Conservation (phyloP, 2,113 vertebrate genomes). For the Limanda limanda region DNA sequence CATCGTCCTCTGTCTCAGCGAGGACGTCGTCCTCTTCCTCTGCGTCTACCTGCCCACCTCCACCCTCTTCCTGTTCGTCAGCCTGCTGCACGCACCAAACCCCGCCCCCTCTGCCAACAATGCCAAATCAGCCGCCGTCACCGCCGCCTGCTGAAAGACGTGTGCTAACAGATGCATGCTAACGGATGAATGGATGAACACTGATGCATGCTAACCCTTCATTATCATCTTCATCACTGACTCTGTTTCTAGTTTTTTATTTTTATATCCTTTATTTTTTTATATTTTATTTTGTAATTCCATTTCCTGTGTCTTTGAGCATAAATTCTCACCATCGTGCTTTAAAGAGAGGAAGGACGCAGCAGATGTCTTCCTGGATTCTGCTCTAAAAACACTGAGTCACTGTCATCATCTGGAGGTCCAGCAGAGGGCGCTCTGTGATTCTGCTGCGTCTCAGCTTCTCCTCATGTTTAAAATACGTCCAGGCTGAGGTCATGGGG, state of each 20-base stretch:
- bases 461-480: not conserved
- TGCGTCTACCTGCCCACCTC: slow-evolving; percentile 94
- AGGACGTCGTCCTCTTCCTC: slow-evolving; percentile 94
- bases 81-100: slow-evolving; percentile 86
- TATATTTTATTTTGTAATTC: slow-evolving; percentile 12
- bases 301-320: slow-evolving; percentile 13
- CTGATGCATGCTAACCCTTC: slow-evolving; percentile 24
- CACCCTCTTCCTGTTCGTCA: slow-evolving; percentile 91
- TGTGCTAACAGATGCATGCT: slow-evolving; percentile 35
- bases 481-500: not conserved
- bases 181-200: slow-evolving; percentile 15
- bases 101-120: slow-evolving; percentile 51
- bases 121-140: slow-evolving; percentile 72
- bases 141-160: slow-evolving; percentile 86
- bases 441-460: slow-evolving; percentile 21
- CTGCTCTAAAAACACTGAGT: not conserved
- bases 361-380: slow-evolving; percentile 11
- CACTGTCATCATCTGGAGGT: not conserved
- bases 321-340: slow-evolving; percentile 53
- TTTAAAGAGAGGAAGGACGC: slow-evolving; percentile 38
- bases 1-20: slow-evolving; percentile 89
- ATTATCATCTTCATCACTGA: slow-evolving; percentile 21
- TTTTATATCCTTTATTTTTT: slow-evolving; percentile 51
- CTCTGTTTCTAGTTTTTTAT: slow-evolving; percentile 31
- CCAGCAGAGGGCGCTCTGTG: not conserved